Evolutionary conservation across 2,113 vertebrate species (phyloP).

Genomic region (Furnarius figulus): DNA sequence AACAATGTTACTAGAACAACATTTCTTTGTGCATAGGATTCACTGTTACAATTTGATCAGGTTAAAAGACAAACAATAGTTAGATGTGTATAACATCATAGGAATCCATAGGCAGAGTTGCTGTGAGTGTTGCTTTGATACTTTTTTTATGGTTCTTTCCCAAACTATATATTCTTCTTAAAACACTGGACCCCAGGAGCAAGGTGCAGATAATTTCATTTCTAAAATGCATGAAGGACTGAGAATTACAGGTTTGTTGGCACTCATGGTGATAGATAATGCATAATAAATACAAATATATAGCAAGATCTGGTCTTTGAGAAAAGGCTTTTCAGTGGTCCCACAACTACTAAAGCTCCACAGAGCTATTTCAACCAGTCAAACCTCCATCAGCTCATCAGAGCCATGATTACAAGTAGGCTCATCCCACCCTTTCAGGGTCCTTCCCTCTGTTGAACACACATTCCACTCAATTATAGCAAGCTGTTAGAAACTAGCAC

Average conservation of each 20-base stretch:
- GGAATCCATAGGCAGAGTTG: background rate
- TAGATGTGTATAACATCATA: background rate
- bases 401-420: background rate
- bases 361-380: background rate
- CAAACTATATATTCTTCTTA: background rate
- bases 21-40: background rate
- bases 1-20: background rate
- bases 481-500: background rate
- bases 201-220: background rate
- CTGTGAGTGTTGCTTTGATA: background rate
- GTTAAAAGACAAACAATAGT: background rate
- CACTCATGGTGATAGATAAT: background rate
- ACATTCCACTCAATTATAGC: background rate
- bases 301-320: background rate
- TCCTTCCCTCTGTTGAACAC: background rate
- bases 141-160: background rate
- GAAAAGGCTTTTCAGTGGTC: background rate
- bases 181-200: background rate
- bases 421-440: background rate
- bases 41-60: background rate
- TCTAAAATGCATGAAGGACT: background rate
- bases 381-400: background rate
- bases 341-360: background rate
- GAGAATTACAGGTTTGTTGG: background rate
- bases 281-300: background rate